phyloP scores from a whole-genome alignment of 64 coral and sea anemone genomes.

The Actinia tenebrosa region DNA sequence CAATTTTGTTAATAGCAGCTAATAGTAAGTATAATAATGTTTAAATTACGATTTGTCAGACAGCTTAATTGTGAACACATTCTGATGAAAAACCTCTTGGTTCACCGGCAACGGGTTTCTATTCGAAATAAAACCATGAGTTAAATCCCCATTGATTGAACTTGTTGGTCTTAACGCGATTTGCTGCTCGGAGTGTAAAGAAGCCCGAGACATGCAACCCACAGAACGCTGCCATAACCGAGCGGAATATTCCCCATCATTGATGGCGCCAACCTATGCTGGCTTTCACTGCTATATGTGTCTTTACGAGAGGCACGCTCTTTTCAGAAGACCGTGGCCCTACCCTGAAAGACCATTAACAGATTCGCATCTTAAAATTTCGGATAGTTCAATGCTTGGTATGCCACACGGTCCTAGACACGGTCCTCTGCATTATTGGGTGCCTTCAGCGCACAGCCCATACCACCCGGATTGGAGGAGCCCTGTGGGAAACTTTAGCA shows the following conservation, averaged over 20 bases:
- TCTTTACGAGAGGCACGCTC: constrained; percentile 20
- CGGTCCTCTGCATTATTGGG: background rate
- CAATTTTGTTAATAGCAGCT: constrained; percentile 7
- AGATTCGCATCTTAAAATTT: constrained; percentile 4
- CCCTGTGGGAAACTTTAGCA: background rate
- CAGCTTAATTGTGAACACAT: constrained; percentile 13
- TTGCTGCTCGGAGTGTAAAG: background rate
- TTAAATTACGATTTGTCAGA: constrained; percentile 13
- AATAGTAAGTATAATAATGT: constrained; percentile 15
- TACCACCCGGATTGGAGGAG: background rate
- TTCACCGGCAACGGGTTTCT: constrained; percentile 11
- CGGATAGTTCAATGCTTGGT: constrained; percentile 7
- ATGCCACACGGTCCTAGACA: background rate
- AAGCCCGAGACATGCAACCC: background rate
- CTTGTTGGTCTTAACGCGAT: background rate
- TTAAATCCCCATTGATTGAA: background rate
- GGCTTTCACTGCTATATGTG: constrained; percentile 2
- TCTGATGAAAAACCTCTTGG: background rate
- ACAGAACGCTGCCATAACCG: background rate
- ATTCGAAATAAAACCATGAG: background rate
- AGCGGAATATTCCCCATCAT: background rate
- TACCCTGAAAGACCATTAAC: background rate
- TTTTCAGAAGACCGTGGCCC: constrained; percentile 19
- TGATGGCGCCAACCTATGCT: background rate
- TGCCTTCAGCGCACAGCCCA: background rate